Base-by-base conservation (phyloP, 1,140 invertebrate genomes). In the Teleopsis dalmanni region DNA sequence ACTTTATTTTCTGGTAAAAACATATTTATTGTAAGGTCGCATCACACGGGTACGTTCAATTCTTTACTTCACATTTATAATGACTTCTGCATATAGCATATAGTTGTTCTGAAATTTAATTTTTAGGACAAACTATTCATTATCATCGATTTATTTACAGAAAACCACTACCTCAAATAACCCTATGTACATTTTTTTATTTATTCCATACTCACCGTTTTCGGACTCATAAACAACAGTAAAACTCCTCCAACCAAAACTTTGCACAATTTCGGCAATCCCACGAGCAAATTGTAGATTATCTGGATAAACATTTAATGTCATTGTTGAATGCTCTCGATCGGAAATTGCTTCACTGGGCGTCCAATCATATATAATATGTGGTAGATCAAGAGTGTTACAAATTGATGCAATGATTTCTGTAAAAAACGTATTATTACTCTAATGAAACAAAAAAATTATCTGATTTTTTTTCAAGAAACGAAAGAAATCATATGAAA, bases 181-280 rank as follows among this genome's bases (percentile, higher is more conserved):
- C n/a, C n/a, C n/a, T n/a, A n/a, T n/a, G n/a, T n/a, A n/a, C n/a
- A n/a, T n/a, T n/a, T n/a, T 5, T 14, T 14, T 7, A 16, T 22
- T 2, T 7, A 5, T 11, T 26, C 19, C 6, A 2, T 13, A 22
- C 3, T 16, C 60, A 77, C 76, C 76, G 35, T 82, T 82, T 46
- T 88, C 81, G 37, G 82, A 77, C 63, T 94, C 86, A 62, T 93
- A 94, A 18, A 94, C 72, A 13, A 90, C 80, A 0, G 85, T 84
- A 56, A 87, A 94, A 49, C 76, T 80, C 40, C 79, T 80, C 89
- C 90, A 94, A 27, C 82, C 75, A 71, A 84, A 82, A 50, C 82
- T 78, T 47, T 81, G 76, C 4, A 91, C 76, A 29, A 91, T 71
- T 50, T 85, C 85, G 0, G 82, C 76, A 48, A 83, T 81, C 11